Percentiles rank a stretch among this genome's conserved stretches.
Conservation (phyloP, 2,113 vertebrate genomes). For the Phalacrocorax aristotelis region DNA sequence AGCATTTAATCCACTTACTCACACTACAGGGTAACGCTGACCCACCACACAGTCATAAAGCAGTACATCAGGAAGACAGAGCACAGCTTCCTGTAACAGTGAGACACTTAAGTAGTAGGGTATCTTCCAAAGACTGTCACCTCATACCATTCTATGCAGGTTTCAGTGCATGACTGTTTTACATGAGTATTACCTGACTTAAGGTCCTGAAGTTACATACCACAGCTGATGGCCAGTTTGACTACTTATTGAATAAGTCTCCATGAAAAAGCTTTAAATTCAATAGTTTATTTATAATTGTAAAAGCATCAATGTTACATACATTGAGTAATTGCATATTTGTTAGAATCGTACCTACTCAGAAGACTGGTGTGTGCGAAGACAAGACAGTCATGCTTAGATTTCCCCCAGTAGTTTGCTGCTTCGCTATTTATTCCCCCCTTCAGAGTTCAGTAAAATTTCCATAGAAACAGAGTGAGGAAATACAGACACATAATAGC, state of each 20-base stretch:
- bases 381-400: constrained; percentile 1
- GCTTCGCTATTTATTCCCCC: neutral
- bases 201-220: fast-evolving
- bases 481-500: neutral
- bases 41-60: neutral
- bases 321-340: constrained; percentile 28
- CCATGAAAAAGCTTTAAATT: neutral
- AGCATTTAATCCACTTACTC: neutral
- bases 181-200: neutral
- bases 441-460: neutral
- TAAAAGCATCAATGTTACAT: constrained; percentile 19
- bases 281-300: constrained; percentile 39
- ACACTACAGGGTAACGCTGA: neutral
- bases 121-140: neutral
- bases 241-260: neutral
- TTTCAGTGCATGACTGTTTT: neutral
- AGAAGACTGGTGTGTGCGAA: neutral
- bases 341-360: neutral
- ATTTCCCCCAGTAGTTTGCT: neutral
- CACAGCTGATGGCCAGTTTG: neutral
- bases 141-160: neutral
- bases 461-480: neutral
- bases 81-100: neutral
- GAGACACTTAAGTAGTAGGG: fast-evolving
- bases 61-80: neutral